Evolutionary conservation across 2,888 invertebrate genomes (phyloP).

Genomic region (Drosophila tripunctata): DNA sequence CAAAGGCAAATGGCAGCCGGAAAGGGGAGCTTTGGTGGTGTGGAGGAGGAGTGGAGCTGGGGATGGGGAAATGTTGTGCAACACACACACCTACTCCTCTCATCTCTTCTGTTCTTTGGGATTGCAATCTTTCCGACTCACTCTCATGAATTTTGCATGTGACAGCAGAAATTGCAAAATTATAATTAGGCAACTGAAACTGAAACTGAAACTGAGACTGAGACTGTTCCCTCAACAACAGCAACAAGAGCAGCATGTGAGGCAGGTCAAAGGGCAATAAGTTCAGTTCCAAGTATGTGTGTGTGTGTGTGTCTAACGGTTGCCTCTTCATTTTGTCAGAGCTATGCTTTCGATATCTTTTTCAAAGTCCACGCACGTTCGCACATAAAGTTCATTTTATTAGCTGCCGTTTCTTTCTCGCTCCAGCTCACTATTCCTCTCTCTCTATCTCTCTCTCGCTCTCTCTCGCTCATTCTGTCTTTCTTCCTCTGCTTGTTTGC

Average conservation of each 20-base stretch:
- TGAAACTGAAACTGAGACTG: constrained; percentile 32
- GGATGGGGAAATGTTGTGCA: constrained; percentile 20
- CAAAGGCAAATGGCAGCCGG: constrained; percentile 13
- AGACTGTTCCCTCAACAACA: constrained; percentile 21
- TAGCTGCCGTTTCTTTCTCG: constrained; percentile 58
- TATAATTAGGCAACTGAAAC: constrained; percentile 72
- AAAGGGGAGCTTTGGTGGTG: background rate
- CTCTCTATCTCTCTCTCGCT: background rate
- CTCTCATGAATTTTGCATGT: constrained; percentile 77
- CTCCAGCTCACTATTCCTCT: background rate
- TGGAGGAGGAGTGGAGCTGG: background rate
- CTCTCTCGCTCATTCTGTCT: background rate
- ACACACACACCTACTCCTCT: background rate
- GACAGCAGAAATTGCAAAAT: constrained; percentile 75
- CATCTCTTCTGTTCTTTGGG: background rate
- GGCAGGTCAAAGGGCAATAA: constrained; percentile 35
- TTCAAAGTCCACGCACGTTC: constrained; percentile 70
- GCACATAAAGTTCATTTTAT: constrained; percentile 79
- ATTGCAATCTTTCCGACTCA: background rate
- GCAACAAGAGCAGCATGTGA: constrained; percentile 6
- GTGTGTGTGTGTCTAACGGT: background rate
- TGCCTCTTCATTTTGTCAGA: background rate
- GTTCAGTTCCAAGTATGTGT: constrained; percentile 1
- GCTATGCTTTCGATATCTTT: constrained; percentile 18
- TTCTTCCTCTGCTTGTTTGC: constrained; percentile 10